phyloP scores from a whole-genome alignment of 1,140 invertebrate genomes.

The Halictus rubicundus region DNA sequence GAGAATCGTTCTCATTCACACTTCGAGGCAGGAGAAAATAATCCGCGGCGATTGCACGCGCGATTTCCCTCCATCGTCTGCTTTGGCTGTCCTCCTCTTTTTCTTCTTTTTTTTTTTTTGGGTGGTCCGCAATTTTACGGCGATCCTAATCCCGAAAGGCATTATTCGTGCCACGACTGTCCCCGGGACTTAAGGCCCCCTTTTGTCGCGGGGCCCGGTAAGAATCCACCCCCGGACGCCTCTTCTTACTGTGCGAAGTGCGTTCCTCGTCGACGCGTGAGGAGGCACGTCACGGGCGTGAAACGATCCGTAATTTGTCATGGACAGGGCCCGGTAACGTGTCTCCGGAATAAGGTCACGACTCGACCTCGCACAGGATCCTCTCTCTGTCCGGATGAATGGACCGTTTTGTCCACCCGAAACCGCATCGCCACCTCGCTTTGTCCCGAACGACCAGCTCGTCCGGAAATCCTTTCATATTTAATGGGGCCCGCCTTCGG shows the following conservation, averaged over 20 bases:
- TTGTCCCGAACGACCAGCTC: neutral
- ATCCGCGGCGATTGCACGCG: constrained; percentile 60
- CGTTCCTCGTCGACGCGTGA: constrained; percentile 34
- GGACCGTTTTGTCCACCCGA: constrained; percentile 30
- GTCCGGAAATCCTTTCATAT: constrained; percentile 21
- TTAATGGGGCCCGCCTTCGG: constrained; percentile 14
- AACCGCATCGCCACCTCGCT: constrained; percentile 4
- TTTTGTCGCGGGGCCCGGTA: constrained; percentile 56
- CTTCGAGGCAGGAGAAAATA: constrained; percentile 26
- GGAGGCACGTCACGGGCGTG: constrained; percentile 69
- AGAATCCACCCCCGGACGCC: constrained; percentile 53
- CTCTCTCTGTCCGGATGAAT: constrained; percentile 38
- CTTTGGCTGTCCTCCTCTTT: neutral
- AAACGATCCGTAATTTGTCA: constrained; percentile 76
- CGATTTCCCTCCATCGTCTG: constrained; percentile 53
- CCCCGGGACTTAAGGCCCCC: constrained; percentile 56
- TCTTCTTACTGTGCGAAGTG: constrained; percentile 62
- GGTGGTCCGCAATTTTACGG: constrained; percentile 68
- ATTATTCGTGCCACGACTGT: constrained; percentile 75
- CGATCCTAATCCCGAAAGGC: constrained; percentile 71
- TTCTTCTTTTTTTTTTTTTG: constrained; percentile 56
- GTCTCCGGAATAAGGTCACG: constrained; percentile 40
- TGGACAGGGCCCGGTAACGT: constrained; percentile 41
- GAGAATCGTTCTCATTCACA: neutral
- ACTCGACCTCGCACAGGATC: constrained; percentile 43